Conservation (phyloP, 2,113 vertebrate species). For the Callipepla californica region DNA sequence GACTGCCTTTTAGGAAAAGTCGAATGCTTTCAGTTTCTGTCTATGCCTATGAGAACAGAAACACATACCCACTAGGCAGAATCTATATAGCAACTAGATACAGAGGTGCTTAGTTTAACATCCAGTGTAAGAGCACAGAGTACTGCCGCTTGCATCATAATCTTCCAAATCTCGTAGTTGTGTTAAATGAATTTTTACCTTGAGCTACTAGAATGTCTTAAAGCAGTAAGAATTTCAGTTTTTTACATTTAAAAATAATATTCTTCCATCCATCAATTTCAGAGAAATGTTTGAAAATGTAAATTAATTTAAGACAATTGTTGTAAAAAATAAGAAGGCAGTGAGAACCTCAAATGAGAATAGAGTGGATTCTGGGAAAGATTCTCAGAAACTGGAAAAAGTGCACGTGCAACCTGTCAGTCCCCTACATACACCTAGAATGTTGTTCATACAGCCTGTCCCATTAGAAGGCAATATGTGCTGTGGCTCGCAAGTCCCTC, state of each 20-base stretch:
- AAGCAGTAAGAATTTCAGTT: neutral
- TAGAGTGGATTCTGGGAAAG: neutral
- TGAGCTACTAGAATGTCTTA: neutral
- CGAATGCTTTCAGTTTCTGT: neutral
- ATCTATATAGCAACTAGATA: neutral
- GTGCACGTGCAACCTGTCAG: neutral
- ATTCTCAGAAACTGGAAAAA: neutral
- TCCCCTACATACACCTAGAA: neutral
- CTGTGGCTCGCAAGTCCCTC: neutral
- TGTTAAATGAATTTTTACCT: neutral
- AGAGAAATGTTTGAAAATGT: neutral
- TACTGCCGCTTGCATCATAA: neutral
- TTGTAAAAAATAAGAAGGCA: neutral
- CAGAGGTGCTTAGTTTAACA: neutral
- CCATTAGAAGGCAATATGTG: neutral
- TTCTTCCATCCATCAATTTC: neutral
- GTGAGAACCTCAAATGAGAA: neutral
- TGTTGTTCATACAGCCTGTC: neutral
- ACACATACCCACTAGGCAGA: neutral
- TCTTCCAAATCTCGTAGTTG: neutral
- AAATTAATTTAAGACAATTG: neutral
- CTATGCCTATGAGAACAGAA: neutral
- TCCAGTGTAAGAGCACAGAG: neutral
- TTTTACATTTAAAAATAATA: neutral
- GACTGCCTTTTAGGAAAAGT: neutral